These are phyloP conservation scores for Fopius arisanus DNA, from an alignment of 1,140 invertebrate species.

Conservation along the genomic window DNA sequence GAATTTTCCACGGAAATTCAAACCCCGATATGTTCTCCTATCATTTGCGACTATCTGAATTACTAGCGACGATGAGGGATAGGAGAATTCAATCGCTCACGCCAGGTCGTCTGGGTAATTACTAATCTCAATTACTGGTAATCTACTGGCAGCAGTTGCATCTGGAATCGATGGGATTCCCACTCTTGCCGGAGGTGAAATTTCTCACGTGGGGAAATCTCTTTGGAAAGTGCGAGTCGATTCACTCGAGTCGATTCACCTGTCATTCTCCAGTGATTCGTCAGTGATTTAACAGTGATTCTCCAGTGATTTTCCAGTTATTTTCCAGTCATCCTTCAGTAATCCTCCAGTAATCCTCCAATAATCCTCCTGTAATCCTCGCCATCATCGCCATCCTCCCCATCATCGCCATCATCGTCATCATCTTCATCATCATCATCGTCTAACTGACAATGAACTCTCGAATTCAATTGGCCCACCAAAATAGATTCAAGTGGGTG, in stretches of 20 bases:
- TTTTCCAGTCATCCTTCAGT: too few relatives aligned
- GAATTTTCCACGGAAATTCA: neutral
- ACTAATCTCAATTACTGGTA: neutral
- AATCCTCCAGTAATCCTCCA: too few relatives aligned
- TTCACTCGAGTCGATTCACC: too few relatives aligned
- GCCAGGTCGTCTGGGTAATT: neutral
- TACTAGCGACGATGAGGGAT: neutral
- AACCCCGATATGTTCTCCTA: neutral
- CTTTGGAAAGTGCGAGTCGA: too few relatives aligned
- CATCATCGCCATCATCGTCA: too few relatives aligned
- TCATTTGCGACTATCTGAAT: neutral
- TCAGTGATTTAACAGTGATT: too few relatives aligned
- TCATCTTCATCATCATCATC: too few relatives aligned
- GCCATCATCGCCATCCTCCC: neutral
- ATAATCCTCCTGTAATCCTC: neutral
- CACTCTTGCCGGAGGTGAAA: neutral
- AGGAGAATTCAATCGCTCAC: neutral
- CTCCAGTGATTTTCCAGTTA: too few relatives aligned
- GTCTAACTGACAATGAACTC: too few relatives aligned
- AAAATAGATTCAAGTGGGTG: neutral
- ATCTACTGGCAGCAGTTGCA: neutral
- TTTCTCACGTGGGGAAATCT: neutral
- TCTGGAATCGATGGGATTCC: neutral
- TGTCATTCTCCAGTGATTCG: too few relatives aligned
- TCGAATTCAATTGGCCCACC: neutral